Percentiles rank a stretch among this genome's conserved stretches.
phyloP scores from a whole-genome alignment of 2,797 vertebrate genomes.

The Coregonus ussuriensis region DNA sequence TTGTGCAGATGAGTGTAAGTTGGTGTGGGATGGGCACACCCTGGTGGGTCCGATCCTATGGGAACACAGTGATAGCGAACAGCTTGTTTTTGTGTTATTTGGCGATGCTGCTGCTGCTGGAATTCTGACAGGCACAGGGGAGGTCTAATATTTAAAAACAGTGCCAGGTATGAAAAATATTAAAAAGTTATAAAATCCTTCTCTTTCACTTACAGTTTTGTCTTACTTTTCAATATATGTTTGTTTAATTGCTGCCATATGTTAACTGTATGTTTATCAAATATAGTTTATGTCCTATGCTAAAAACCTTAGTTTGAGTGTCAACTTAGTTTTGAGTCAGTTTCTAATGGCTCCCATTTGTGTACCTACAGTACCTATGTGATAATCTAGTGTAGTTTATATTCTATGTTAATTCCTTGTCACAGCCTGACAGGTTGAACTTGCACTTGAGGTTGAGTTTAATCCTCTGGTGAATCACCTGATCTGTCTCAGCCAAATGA shows the following conservation, averaged over 20 bases:
- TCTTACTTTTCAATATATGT: not conserved
- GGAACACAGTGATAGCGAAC: slow-evolving; percentile 68
- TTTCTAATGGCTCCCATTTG: not conserved
- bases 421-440: slow-evolving; percentile 66
- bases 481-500: slow-evolving; percentile 61
- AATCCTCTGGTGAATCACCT: slow-evolving; percentile 56
- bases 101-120: slow-evolving; percentile 60
- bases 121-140: slow-evolving; percentile 64
- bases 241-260: not conserved
- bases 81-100: slow-evolving; percentile 75
- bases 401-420: slow-evolving; percentile 36
- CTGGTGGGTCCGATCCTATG: slow-evolving; percentile 70
- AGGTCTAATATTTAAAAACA: slow-evolving; percentile 67
- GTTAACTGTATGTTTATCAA: slow-evolving; percentile 34
- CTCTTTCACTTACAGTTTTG: slow-evolving; percentile 29
- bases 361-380: not conserved
- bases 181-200: slow-evolving; percentile 41
- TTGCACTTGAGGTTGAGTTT: slow-evolving; percentile 58
- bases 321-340: not conserved
- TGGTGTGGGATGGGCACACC: slow-evolving; percentile 53
- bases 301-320: slow-evolving; percentile 29
- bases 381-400: slow-evolving; percentile 38
- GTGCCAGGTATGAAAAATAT: slow-evolving; percentile 66
- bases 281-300: slow-evolving; percentile 27
- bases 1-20: slow-evolving; percentile 58